phyloP scores from a whole-genome alignment of 37 sponge, comb jelly and placozoan genomes.

The Beroe ovata region DNA sequence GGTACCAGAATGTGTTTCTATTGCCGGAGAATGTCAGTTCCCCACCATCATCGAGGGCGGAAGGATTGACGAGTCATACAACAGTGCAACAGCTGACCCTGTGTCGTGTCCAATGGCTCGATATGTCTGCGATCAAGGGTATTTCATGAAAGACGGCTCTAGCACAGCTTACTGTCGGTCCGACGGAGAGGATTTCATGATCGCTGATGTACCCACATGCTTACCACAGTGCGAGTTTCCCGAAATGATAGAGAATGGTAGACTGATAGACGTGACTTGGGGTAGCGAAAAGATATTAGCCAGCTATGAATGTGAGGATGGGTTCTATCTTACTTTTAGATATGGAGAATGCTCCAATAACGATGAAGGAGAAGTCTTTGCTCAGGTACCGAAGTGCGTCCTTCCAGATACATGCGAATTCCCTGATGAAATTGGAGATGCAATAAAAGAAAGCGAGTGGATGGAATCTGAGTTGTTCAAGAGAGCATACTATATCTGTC shows the following conservation, averaged over 20 bases:
- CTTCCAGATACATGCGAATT: background rate
- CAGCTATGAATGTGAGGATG: constrained; percentile 26
- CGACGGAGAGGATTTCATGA: background rate
- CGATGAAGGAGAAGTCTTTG: background rate
- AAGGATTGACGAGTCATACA: background rate
- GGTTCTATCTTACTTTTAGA: background rate
- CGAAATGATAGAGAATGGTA: constrained; percentile 8
- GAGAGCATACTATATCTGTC: background rate
- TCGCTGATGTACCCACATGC: background rate
- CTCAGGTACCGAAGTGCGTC: background rate
- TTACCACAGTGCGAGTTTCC: background rate
- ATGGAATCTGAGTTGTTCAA: background rate
- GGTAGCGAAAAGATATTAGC: background rate
- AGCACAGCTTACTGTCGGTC: constrained; percentile 16
- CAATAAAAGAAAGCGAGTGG: background rate
- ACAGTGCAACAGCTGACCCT: background rate
- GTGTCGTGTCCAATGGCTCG: background rate
- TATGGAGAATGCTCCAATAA: background rate
- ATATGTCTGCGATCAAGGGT: constrained; percentile 18
- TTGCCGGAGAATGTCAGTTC: background rate
- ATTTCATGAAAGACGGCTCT: background rate
- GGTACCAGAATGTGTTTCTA: background rate
- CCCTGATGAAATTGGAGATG: constrained; percentile 11
- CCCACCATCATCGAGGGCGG: background rate
- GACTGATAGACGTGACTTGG: background rate